These are phyloP conservation scores for Typhlichthys subterraneus DNA, from an alignment of 2,797 vertebrate species.

Conservation along the genomic window DNA sequence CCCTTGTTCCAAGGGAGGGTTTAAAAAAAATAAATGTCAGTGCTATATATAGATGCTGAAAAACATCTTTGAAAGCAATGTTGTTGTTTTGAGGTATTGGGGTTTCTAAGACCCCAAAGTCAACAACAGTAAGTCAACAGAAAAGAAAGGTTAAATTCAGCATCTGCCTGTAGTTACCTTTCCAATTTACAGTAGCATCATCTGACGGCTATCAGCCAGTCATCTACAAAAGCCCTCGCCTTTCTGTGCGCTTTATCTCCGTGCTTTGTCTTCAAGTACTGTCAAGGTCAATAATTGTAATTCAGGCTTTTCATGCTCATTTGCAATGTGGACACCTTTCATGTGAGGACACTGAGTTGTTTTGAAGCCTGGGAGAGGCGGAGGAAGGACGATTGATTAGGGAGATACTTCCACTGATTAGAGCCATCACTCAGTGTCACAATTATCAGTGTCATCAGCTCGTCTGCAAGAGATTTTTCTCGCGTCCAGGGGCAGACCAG, in stretches of 20 bases:
- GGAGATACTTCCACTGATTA: constrained; percentile 81
- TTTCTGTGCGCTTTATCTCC: constrained; percentile 38
- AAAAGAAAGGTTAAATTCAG: no score
- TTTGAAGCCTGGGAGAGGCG: constrained; percentile 47
- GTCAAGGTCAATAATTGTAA: constrained; percentile 71
- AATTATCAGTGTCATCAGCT: constrained; percentile 81
- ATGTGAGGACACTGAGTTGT: constrained; percentile 56
- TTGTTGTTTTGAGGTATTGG: no score
- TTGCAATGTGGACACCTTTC: constrained; percentile 51
- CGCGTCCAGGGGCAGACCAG: constrained; percentile 62
- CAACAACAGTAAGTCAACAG: no score
- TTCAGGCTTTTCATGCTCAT: constrained; percentile 56
- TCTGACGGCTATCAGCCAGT: constrained; percentile 40
- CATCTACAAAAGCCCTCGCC: constrained; percentile 29
- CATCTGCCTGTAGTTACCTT: neutral
- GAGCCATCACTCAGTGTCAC: constrained; percentile 85
- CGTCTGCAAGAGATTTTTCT: constrained; percentile 61
- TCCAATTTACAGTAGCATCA: constrained; percentile 23
- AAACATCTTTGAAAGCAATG: no score
- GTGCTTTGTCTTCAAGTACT: constrained; percentile 46
- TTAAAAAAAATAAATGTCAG: no score
- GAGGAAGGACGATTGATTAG: constrained; percentile 76
- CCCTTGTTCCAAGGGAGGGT: no score
- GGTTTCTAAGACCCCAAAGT: no score
- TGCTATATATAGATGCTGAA: no score